Evolutionary conservation across 2,797 vertebrate species (phyloP).

Genomic region (Epinephelus malabaricus): DNA sequence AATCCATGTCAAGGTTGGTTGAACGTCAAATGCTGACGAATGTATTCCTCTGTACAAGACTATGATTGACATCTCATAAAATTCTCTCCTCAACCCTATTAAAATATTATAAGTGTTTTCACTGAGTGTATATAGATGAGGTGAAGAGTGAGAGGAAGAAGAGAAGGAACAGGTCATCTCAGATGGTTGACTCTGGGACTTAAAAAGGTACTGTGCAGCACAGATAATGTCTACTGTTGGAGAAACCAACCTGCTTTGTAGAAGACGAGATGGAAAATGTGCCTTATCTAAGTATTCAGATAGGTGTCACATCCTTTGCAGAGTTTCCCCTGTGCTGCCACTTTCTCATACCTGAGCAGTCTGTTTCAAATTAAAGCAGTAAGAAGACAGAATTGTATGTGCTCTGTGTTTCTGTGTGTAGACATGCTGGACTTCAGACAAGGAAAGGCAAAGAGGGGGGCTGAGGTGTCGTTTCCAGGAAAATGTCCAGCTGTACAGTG

Average conservation of each 20-base stretch:
- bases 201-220: background rate
- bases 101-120: slow-evolving; percentile 52
- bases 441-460: background rate
- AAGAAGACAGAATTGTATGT: slow-evolving; percentile 3
- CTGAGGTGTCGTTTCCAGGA: slow-evolving; percentile 47
- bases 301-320: slow-evolving; percentile 14
- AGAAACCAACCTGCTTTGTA: background rate
- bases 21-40: slow-evolving; percentile 46
- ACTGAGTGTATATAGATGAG: slow-evolving; percentile 29
- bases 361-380: slow-evolving; percentile 42
- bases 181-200: background rate
- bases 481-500: slow-evolving; percentile 32
- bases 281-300: slow-evolving; percentile 3
- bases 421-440: slow-evolving; percentile 23
- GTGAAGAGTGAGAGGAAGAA: slow-evolving; percentile 33
- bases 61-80: slow-evolving; percentile 68
- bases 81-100: slow-evolving; percentile 59
- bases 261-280: slow-evolving; percentile 2
- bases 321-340: background rate
- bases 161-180: slow-evolving; percentile 26
- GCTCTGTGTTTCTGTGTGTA: slow-evolving; percentile 8
- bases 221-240: slow-evolving; percentile 21
- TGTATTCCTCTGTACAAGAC: slow-evolving; percentile 33
- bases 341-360: slow-evolving; percentile 33
- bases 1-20: slow-evolving; percentile 34